Conservation (phyloP, 2,888 invertebrate species). For the Protodeltote pygarga region DNA sequence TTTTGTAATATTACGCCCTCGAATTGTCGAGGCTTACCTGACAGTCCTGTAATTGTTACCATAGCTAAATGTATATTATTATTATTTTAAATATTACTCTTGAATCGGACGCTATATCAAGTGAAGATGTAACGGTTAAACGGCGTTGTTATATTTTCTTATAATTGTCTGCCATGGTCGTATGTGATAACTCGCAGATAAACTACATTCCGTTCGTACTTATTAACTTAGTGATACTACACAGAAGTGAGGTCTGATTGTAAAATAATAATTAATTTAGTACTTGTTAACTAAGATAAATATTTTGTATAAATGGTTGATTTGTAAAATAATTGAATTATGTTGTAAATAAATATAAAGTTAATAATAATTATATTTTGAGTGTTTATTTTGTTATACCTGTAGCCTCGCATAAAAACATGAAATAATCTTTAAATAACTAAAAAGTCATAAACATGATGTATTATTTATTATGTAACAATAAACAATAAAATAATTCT, state of each 20-base stretch:
- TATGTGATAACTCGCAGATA: constrained; percentile 78
- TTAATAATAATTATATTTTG: constrained; percentile 69
- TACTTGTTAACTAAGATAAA: constrained; percentile 82
- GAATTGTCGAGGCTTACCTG: constrained; percentile 40
- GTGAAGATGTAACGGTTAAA: constrained; percentile 34
- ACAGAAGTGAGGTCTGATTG: constrained; percentile 81
- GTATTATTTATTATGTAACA: constrained; percentile 44
- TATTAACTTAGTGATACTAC: constrained; percentile 74
- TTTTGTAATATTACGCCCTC: constrained; percentile 31
- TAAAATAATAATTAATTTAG: constrained; percentile 81
- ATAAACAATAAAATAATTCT: constrained; percentile 21
- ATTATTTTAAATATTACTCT: constrained; percentile 60
- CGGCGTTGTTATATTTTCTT: constrained; percentile 54
- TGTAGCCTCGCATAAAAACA: too few relatives aligned
- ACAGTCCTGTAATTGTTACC: constrained; percentile 76
- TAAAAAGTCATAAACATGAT: too few relatives aligned
- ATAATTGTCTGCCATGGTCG: constrained; percentile 76
- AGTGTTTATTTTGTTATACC: constrained; percentile 49
- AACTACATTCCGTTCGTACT: constrained; percentile 73
- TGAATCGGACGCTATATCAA: constrained; percentile 47
- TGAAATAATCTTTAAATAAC: too few relatives aligned
- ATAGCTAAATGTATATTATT: constrained; percentile 74
- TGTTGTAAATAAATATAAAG: constrained; percentile 85
- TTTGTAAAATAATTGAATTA: constrained; percentile 81
- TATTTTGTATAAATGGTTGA: constrained; percentile 87